Percentiles rank a stretch among this genome's conserved stretches.
Evolutionary conservation across 2,888 invertebrate genomes (phyloP).

Genomic region (Epinotia demarniana): DNA sequence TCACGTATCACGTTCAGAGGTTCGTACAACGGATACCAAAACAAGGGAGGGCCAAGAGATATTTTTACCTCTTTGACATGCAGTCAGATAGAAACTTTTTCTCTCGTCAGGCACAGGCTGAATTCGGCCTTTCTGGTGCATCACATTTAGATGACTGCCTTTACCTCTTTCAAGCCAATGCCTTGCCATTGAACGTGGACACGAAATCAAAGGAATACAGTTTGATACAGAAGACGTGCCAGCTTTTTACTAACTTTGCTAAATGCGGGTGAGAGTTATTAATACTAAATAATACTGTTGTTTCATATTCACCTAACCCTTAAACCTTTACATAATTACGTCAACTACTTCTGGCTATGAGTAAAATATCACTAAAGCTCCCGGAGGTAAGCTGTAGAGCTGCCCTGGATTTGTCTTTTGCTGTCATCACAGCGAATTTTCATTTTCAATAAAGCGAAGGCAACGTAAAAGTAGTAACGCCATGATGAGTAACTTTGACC

Average conservation of each 20-base stretch:
- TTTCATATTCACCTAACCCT: neutral
- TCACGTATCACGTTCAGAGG: slow-evolving; percentile 25
- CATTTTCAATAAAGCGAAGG: neutral
- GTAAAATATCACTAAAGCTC: neutral
- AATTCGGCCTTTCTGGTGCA: slow-evolving; percentile 45
- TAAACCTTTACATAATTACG: no score
- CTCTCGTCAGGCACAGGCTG: slow-evolving; percentile 28
- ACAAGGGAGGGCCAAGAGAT: slow-evolving; percentile 26
- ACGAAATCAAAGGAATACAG: slow-evolving; percentile 44
- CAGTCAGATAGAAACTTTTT: slow-evolving; percentile 43
- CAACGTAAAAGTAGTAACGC: no score
- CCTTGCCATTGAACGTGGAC: slow-evolving; percentile 38
- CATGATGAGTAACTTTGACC: neutral
- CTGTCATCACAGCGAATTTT: neutral
- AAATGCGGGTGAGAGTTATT: slow-evolving; percentile 49
- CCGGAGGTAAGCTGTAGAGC: neutral
- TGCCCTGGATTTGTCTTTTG: neutral
- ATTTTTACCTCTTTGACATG: slow-evolving; percentile 46
- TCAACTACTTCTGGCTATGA: neutral
- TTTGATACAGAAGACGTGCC: slow-evolving; percentile 46
- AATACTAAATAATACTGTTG: neutral
- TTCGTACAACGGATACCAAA: slow-evolving; percentile 25
- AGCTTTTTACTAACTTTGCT: slow-evolving; percentile 50
- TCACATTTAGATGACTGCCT: slow-evolving; percentile 49
- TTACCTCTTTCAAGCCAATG: slow-evolving; percentile 49